Base-by-base conservation (phyloP, 2,888 invertebrate species). In the Villa cingulata region DNA sequence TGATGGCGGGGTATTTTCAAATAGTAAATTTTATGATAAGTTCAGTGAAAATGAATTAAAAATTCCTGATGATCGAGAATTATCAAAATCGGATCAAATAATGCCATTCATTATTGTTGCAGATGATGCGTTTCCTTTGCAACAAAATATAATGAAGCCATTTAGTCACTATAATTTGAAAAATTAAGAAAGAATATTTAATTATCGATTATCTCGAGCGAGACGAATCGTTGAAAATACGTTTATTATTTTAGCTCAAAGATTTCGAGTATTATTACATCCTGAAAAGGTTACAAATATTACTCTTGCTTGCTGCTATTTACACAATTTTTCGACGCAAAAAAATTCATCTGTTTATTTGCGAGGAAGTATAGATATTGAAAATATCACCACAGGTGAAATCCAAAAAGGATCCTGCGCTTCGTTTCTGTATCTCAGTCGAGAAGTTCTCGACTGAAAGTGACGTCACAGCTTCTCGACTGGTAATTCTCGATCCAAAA, bases 191-290 rank as follows among this genome's bases (percentile, higher is more conserved):
- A 17, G n/a, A 19, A 36, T 36, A 43, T 43, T 36, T 36, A 36
- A 36, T 19, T 43, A 43, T 15, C 2, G 43, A 32, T 20, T 43
- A 18, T 48, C 49, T 37, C 48, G 53, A 5, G 46, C 53, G 16
- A 43, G 55, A 29, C 44, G 53, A 15, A 47, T 54, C n/a, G 48
- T 54, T 20, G 52, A 52, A 42, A 51, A 49, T 43, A 43, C 48
- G 1, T 54, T 53, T 18, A 52, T 51, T 16, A 59, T 61, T 20
- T 48, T 57, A 38, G 48, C 54, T 29, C 45, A 48, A 7, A 50
- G 57, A 51, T 61, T 61, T 53, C 34, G 56, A 42, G 51, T 60
- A 45, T 53, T 60, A 32, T 12, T 37, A 6, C 5, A 17, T 9
- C 37, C 37, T 14, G 37, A 37, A 37, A 19, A 37, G 12, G 37